Conservation (phyloP, 2,888 invertebrate species). For the Andrena hattorfiana region DNA sequence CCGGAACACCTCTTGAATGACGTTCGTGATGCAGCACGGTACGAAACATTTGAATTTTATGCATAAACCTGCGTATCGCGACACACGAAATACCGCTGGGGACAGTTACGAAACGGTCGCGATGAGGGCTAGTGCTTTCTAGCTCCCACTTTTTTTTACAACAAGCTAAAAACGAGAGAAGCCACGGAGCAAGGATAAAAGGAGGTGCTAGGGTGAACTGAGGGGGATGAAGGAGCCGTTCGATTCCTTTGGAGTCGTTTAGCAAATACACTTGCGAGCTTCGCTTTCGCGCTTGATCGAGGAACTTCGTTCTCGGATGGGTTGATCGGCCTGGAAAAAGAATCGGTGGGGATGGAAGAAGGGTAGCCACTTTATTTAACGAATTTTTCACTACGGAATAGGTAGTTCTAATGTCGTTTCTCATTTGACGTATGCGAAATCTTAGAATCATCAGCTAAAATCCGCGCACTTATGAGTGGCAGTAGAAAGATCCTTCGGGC, state of each 20-base stretch:
- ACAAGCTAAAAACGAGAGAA: conserved; percentile 8
- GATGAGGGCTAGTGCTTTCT: not conserved
- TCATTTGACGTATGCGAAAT: not conserved
- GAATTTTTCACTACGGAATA: conserved; percentile 36
- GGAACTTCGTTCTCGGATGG: conserved; percentile 22
- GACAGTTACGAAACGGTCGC: not conserved
- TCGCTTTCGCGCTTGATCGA: conserved; percentile 39
- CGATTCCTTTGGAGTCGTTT: conserved; percentile 59
- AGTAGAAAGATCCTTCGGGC: too few species aligned
- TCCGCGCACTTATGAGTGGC: not conserved
- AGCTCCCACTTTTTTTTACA: not conserved
- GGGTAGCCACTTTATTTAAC: conserved; percentile 50
- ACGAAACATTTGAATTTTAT: conserved; percentile 29
- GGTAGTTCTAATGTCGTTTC: too few species aligned
- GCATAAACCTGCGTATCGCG: not conserved
- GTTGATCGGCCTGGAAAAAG: conserved; percentile 2
- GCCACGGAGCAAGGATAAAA: conserved; percentile 4
- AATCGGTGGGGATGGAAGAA: not conserved
- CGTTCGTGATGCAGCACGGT: not conserved
- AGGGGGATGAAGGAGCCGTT: conserved; percentile 6
- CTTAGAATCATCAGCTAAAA: not conserved
- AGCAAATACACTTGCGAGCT: conserved; percentile 58
- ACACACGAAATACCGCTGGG: too few species aligned
- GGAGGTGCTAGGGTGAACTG: not conserved
- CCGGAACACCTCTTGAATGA: too few species aligned